Evolutionary conservation across 2,888 invertebrate species (phyloP).

Genomic region (Caenorhabditis auriculariae): DNA sequence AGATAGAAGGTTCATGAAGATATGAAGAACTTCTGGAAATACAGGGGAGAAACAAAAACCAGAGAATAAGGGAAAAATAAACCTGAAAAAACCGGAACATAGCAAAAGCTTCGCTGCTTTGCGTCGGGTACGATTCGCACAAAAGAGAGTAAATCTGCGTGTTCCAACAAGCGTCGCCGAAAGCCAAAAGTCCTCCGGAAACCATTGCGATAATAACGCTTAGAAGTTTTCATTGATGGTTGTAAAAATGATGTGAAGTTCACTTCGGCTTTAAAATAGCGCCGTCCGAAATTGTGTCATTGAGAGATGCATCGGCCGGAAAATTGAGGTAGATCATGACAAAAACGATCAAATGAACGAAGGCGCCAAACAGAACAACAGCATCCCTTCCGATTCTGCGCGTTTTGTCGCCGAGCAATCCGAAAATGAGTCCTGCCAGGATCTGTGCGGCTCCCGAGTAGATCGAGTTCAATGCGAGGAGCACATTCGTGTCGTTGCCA

Average conservation of each 20-base stretch:
- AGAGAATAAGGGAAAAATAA: conserved; percentile 7
- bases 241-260: not conserved
- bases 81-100: conserved; percentile 92
- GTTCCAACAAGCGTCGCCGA: conserved; percentile 96
- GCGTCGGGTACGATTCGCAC: conserved; percentile 82
- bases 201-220: conserved; percentile 76
- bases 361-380: conserved; percentile 82
- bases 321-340: conserved; percentile 45
- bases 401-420: conserved; percentile 84
- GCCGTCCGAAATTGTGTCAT: conserved; percentile 67
- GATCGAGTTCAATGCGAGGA: conserved; percentile 89
- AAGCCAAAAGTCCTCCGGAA: conserved; percentile 87
- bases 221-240: no score
- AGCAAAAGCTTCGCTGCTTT: conserved; percentile 88
- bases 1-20: no score
- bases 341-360: conserved; percentile 76
- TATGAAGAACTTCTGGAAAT: no score
- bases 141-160: conserved; percentile 86
- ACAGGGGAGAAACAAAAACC: no score
- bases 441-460: conserved; percentile 92
- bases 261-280: conserved; percentile 66
- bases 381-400: conserved; percentile 84
- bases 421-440: conserved; percentile 72
- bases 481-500: conserved; percentile 38
- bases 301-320: conserved; percentile 73